Conservation (phyloP, 2,113 vertebrate species). For the Arizona elegans region DNA sequence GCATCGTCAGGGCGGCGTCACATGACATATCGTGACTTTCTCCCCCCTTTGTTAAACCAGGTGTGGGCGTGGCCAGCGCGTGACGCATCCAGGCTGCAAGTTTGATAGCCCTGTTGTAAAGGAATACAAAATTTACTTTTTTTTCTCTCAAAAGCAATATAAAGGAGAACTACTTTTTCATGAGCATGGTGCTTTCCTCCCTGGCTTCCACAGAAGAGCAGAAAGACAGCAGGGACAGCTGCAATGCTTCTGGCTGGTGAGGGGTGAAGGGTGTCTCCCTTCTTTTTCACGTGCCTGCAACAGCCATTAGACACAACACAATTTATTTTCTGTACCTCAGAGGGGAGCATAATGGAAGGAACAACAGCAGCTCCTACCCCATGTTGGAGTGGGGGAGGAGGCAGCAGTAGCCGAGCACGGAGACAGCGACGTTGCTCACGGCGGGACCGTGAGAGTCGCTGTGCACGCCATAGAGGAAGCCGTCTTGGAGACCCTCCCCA, state of each 20-base stretch:
- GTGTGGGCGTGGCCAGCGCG: no score
- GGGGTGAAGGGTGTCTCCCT: neutral
- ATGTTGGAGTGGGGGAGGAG: slow-evolving; percentile 68
- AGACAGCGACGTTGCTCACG: slow-evolving; percentile 85
- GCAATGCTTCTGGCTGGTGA: slow-evolving; percentile 53
- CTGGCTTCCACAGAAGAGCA: neutral
- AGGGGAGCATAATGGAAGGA: slow-evolving; percentile 71
- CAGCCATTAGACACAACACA: neutral
- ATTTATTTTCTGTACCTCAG: neutral
- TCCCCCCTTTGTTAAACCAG: no score
- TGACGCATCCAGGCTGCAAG: no score
- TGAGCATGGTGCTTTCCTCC: neutral
- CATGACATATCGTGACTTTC: no score
- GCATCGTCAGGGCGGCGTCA: no score
- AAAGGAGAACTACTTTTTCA: neutral
- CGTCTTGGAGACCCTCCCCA: slow-evolving; percentile 56
- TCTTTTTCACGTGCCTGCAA: neutral
- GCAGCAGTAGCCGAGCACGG: slow-evolving; percentile 63
- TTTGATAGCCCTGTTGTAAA: no score
- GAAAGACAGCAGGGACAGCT: slow-evolving; percentile 49
- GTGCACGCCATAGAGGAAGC: slow-evolving; percentile 73
- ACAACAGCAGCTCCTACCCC: slow-evolving; percentile 72
- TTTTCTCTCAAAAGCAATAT: neutral
- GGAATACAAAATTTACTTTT: neutral
- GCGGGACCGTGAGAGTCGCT: slow-evolving; percentile 78